Conservation (phyloP, 2,797 vertebrate species). For the Brotula barbata region DNA sequence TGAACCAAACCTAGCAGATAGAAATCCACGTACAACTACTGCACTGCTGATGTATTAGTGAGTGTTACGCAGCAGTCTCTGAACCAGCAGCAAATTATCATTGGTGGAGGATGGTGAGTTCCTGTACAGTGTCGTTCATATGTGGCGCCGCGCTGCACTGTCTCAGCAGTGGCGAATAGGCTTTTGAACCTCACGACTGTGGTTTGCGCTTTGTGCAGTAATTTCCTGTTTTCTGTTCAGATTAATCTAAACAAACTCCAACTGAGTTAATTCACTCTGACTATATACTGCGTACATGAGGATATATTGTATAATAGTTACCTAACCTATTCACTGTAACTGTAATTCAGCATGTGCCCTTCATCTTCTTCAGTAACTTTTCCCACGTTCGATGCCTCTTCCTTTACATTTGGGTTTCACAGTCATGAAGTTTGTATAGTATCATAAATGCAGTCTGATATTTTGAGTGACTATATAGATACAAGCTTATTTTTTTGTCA, state of each 20-base stretch:
- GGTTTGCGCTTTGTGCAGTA: slow-evolving; percentile 50
- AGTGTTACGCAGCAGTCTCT: not conserved
- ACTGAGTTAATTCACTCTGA: slow-evolving; percentile 1
- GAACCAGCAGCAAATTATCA: not conserved
- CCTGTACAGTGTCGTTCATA: not conserved
- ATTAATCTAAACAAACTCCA: slow-evolving; percentile 45
- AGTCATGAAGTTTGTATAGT: not conserved
- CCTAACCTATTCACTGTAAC: no score
- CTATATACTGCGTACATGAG: not conserved
- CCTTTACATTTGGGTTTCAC: not conserved
- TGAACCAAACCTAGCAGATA: no score
- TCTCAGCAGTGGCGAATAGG: slow-evolving; percentile 27
- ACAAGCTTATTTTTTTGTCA: no score
- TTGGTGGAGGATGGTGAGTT: slow-evolving; percentile 2
- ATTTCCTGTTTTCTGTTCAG: slow-evolving; percentile 62
- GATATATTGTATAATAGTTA: no score
- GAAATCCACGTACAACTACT: no score
- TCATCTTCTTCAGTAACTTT: not conserved
- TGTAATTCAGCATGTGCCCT: no score
- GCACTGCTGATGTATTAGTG: slow-evolving; percentile 10
- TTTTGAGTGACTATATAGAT: no score
- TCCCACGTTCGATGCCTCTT: not conserved
- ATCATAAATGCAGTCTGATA: not conserved
- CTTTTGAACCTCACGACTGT: slow-evolving; percentile 39
- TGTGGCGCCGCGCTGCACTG: slow-evolving; percentile 9